Evolutionary conservation across 2,888 invertebrate genomes (phyloP), one percentile per base, ranked within the genome.

Genomic region (Nephrotoma flavescens): DNA sequence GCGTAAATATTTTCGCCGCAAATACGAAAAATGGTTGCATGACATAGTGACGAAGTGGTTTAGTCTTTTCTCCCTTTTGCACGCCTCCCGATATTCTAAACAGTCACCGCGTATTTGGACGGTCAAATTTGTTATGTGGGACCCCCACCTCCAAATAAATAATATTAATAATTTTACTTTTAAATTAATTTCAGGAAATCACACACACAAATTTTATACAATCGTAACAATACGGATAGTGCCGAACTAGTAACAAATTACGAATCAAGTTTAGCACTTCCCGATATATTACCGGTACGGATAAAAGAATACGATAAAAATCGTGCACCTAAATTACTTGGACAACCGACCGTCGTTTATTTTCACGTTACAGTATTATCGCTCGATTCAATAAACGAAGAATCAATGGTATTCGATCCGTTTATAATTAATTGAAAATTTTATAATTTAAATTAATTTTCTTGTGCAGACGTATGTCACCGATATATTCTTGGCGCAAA

Each of bases 351-450:
- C 0, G 94, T 96, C 85, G 97, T 97, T 57, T 97, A 97, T 91
- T 97, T 97, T 90, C 97, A 97, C 90, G 97, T 97, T 86, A 97
- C 97, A 7, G 97, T 97, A 0, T 92, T 97, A 87, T 97, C 97
- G 86, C 92, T 98, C 89, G 97, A 98, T 92, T 97, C 97, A n/a
- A 97, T 98, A 88, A 97, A 98, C 90, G 98, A 98, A 91, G 97
- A 97, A 91, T 97, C 97, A 83, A 98, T 98, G 98, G 97, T 96
- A 85, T 19, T 31, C 1, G 11, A 45, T 83, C n/a, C 57, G 47
- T 42, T 42, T 45, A 45, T 9, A 19, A 11, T 45, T n/a, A n/a
- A n/a, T 45, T 31, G 0, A 3, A 44, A 19, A 9, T 19, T 85
- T 84, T 86, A 0, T 12, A 15, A 41, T 0, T 9, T 47, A 9